Percentiles rank a stretch among this genome's conserved stretches.
These are phyloP conservation scores for Xiphias gladius DNA, from an alignment of 2,113 vertebrate species.

Conservation along the genomic window DNA sequence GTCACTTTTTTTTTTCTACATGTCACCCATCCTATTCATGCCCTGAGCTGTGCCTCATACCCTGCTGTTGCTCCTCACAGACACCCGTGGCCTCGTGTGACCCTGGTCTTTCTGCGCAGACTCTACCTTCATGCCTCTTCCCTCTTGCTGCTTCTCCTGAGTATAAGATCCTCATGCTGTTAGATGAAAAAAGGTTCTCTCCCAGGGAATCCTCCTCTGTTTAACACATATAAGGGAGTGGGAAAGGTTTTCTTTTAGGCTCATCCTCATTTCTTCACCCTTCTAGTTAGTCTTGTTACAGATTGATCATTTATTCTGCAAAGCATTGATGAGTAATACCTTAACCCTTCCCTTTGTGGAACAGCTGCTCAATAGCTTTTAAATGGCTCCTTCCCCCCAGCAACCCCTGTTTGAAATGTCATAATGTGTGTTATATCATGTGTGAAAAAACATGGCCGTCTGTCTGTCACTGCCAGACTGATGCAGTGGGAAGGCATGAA, in stretches of 20 bases:
- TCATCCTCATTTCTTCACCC: conserved; percentile 30
- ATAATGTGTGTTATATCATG: conserved; percentile 24
- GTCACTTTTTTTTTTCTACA: conserved; percentile 1
- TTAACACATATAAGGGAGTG: conserved; percentile 17
- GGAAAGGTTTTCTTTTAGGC: not conserved
- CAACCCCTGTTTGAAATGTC: conserved; percentile 7
- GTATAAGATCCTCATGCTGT: conserved; percentile 50
- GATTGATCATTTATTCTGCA: conserved; percentile 27
- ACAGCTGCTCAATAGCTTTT: conserved; percentile 4
- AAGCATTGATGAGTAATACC: not conserved
- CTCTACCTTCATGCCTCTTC: conserved; percentile 15
- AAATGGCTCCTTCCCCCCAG: not conserved
- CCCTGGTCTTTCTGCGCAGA: conserved; percentile 11
- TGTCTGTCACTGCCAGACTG: not conserved
- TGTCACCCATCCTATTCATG: not conserved
- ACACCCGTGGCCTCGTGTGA: conserved; percentile 32
- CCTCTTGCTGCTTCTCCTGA: conserved; percentile 37
- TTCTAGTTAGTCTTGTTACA: not conserved
- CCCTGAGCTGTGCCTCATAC: not conserved
- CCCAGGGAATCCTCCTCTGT: conserved; percentile 38
- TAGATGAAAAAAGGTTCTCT: conserved; percentile 59
- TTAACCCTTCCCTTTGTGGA: conserved; percentile 5
- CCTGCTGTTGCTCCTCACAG: conserved; percentile 11
- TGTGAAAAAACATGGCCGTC: conserved; percentile 39
- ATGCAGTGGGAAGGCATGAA: not conserved